Base-by-base conservation (phyloP, 2,113 vertebrate genomes). In the Microtus pennsylvanicus region DNA sequence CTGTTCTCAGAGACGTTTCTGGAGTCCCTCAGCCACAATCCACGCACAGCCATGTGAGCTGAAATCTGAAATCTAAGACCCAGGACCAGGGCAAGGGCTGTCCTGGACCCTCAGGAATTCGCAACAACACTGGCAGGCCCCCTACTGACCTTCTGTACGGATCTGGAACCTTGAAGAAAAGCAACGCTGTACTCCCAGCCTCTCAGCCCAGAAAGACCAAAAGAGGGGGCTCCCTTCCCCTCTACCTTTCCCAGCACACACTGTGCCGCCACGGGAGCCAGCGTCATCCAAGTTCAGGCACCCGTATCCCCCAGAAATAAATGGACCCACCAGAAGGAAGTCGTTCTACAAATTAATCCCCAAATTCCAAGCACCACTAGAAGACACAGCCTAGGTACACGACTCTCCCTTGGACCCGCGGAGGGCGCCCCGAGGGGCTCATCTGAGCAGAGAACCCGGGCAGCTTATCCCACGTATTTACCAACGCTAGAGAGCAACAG, bases 211-310 rank as follows among this genome's bases (percentile, higher is more conserved):
- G 2, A 22, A 26, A 67, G 76, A 10, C 12, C 69, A 77, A 42
- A 52, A 38, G n/a, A 11, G 3, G 6, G 17, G 11, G 55, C 1
- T 5, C 28, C 67, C 10, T 26, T 35, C n/a, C 21, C 50, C 35
- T 77, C 42, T 1, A 14, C 30, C 33, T 58, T 21, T 58, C 55
- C 55, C 55, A 58, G 17, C 55, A 58, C 17, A 58, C 55, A 58
- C 55, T 58, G 58, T 19, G 19, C 1, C 6, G 58, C 42, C 42
- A 42, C 0, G 4, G 83, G 16, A 35, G 6, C 61, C 85, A 13
- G 42, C 6, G 1, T 24, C 55, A 58, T 0, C 45, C 1, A 35
- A 19, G 50, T 50, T 45, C 65, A n/a, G 63, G 35, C 0, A 0
- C 24, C 24, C 11, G 2, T 12, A 16, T 80, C 33, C 38, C 52